phyloP scores from a whole-genome alignment of 2,113 vertebrate genomes.

The Pseudois nayaur region DNA sequence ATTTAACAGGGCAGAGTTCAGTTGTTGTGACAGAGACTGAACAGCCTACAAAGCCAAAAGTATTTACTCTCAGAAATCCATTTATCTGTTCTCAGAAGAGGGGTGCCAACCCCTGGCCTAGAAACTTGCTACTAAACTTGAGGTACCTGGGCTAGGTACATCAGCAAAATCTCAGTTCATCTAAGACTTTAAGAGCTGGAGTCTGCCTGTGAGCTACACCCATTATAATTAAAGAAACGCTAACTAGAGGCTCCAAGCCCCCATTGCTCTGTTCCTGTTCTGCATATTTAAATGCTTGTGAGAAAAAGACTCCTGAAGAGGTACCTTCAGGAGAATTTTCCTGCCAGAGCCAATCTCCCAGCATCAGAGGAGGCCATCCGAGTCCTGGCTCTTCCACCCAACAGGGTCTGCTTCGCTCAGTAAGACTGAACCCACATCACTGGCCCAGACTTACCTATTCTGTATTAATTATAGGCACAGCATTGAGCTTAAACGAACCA shows the following conservation, averaged over 20 bases:
- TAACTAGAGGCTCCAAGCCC: background rate
- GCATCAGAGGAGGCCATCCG: background rate
- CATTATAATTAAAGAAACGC: accelerated
- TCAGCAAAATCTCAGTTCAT: background rate
- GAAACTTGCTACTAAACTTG: background rate
- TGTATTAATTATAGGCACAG: slow-evolving; percentile 17
- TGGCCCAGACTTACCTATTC: background rate
- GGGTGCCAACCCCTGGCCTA: too few relatives aligned
- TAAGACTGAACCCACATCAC: background rate
- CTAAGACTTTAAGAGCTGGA: background rate
- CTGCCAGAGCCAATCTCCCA: accelerated
- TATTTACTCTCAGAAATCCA: background rate
- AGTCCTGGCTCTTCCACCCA: background rate
- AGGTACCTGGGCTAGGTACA: too few relatives aligned
- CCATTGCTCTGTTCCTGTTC: accelerated
- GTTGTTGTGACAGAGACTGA: background rate
- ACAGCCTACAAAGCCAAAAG: background rate
- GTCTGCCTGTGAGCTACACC: too few relatives aligned
- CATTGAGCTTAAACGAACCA: slow-evolving; percentile 21
- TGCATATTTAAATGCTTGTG: background rate
- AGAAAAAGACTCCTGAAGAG: background rate
- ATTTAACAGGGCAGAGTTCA: background rate
- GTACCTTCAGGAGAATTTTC: background rate
- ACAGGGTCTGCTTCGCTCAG: background rate
- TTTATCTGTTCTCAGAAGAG: background rate